phyloP scores from a whole-genome alignment of 2,888 invertebrate genomes.

The Tiliacea aurago region DNA sequence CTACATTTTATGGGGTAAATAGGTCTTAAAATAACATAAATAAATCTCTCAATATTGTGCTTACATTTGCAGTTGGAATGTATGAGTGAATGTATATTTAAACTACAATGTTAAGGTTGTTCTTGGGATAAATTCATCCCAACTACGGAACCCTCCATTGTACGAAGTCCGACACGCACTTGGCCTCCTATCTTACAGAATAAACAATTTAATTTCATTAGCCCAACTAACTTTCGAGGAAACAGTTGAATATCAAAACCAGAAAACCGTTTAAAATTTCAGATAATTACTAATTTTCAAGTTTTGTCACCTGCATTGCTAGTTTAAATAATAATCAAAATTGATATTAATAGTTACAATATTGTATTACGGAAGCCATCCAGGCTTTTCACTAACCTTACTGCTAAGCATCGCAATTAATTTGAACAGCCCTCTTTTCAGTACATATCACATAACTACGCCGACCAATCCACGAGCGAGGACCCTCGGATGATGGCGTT shows the following conservation, averaged over 20 bases:
- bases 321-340: not conserved
- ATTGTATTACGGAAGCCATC: not conserved
- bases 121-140: no score
- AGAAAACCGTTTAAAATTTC: not conserved
- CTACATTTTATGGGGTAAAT: no score
- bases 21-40: no score
- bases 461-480: slow-evolving; percentile 96
- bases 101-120: no score
- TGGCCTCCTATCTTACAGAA: no score
- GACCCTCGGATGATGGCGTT: slow-evolving; percentile 99
- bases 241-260: not conserved
- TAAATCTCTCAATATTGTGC: no score
- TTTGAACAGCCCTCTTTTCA: slow-evolving; percentile 72
- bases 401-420: not conserved
- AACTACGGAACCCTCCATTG: no score
- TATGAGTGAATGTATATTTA: no score
- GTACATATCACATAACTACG: slow-evolving; percentile 96
- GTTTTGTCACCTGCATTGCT: not conserved
- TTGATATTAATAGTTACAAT: not conserved
- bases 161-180: no score
- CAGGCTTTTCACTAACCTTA: not conserved
- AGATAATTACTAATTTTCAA: not conserved
- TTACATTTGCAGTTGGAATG: no score
- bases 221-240: not conserved
- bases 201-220: no score